Conservation (phyloP, 2,888 invertebrate genomes). For the Cheilosia vulpina region DNA sequence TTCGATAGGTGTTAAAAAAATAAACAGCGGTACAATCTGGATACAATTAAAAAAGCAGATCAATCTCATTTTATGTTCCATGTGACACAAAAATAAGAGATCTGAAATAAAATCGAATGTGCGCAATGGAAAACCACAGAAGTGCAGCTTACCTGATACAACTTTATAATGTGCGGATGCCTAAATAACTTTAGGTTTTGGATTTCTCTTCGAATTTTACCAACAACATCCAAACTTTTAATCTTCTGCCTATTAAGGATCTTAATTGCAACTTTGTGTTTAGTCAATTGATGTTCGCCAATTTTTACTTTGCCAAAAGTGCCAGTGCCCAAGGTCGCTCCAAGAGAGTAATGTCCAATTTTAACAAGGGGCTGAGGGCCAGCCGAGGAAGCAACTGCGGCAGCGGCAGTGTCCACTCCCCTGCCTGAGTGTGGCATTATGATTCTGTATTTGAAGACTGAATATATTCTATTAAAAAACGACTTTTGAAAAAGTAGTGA, state of each 20-base stretch:
- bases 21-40: too few species aligned
- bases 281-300: constrained; percentile 98
- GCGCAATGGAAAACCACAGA: too few species aligned
- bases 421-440: constrained; percentile 80
- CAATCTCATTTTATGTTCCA: too few species aligned
- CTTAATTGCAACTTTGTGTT: constrained; percentile 99
- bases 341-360: constrained; percentile 98
- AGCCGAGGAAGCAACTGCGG: constrained; percentile 77
- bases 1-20: too few species aligned
- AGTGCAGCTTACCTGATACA: constrained; percentile 88
- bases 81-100: too few species aligned
- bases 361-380: constrained; percentile 92
- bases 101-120: too few species aligned
- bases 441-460: not conserved
- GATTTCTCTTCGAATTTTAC: constrained; percentile 99
- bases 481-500: not conserved
- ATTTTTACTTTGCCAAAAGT: constrained; percentile 99
- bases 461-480: not conserved
- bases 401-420: constrained; percentile 77
- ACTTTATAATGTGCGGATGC: constrained; percentile 99
- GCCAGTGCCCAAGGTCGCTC: constrained; percentile 94
- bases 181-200: constrained; percentile 99
- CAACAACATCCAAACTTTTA: constrained; percentile 99
- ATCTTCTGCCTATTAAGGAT: constrained; percentile 99
- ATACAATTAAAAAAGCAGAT: too few species aligned